Base-by-base conservation (phyloP, 2,888 invertebrate genomes). In the Zygaena filipendulae region DNA sequence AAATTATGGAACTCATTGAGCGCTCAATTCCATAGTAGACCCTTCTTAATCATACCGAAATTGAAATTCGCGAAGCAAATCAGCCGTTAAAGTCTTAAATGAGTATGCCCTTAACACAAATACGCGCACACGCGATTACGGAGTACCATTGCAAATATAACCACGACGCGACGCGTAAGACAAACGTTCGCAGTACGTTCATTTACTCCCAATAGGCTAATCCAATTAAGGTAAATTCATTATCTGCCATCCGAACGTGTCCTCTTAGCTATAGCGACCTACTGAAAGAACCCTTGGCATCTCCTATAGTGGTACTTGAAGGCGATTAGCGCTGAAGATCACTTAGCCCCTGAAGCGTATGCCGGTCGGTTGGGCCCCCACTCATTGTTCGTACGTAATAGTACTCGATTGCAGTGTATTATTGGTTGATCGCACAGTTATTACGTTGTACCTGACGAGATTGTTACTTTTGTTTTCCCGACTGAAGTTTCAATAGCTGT, bases 211-310 rank as follows among this genome's bases (percentile, higher is more conserved):
- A 53, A 55, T 57, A 55, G 48, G 47, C 47, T 61, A 59, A 68
- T 62, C 60, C 60, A 71, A 72, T 72, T 71, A 70, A 56, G 42
- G 56, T 38, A 52, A 67, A 66, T 67, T 71, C 61, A 72, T 71
- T 71, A 71, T 62, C 66, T 53, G 43, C 45, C 52, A 56, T 56
- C 40, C 49, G 58, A 54, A 63, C 68, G 62, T 72, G 66, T 71
- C 66, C 59, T 59, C 56, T 52, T 34, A 45, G 55, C 60, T 62
- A 63, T 67, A 66, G 67, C 62, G 66, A 66, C 64, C 66, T 54
- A 52, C 50, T 39, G 59, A 63, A 72, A 68, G 68, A 67, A 67
- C 72, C 64, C 69, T 72, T 50, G 51, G 56, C 47, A 52, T 58
- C 59, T 55, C 48, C 56, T 52, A 50, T 51, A 67, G 67, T 47